Evolutionary conservation across 2,888 invertebrate genomes (phyloP), one percentile per base, ranked within the genome.

Genomic region (Nasonovia ribisnigri): DNA sequence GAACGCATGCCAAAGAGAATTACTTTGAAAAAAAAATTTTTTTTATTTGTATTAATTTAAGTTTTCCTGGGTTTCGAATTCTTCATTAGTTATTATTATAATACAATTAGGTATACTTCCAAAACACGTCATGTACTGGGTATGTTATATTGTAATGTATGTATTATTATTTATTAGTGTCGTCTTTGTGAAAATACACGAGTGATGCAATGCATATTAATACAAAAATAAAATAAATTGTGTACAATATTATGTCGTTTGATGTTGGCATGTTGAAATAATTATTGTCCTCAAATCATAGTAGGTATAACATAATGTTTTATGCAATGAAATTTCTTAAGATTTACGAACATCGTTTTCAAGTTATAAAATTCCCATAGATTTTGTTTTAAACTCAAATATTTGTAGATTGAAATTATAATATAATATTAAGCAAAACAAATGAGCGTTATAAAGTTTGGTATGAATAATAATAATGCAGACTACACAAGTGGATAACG

Each of bases 41-140:
- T 29, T 48, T 48, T n/a, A n/a, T 88, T 43, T 26, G 48, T 90
- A 26, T 48, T 46, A 77, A 90, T 90, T 46, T 90, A 90, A 67
- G n/a, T 67, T 42, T 46, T 48, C 67, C 36, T n/a, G 67, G n/a
- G 48, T 90, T 67, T 46, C 57, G 16, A 57, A 89, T 90, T 91
- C 84, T 29, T 54, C 84, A 84, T 84, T 90, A 90, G 26, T 90
- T 16, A 26, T 48, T 16, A 89, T 60, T 54, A 54, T 54, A 26
- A 88, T 88, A 88, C 88, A 42, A 26, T 54, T 77, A 77, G 8
- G 6, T 57, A 57, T 77, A 77, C 77, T 36, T 77, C 36, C 36
- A 36, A 67, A 77, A 77, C 36, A 77, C 36, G 36, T n/a, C 20
- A 36, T 77, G 36, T 1, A 36, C 36, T 20, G 20, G 16, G 77